Evolutionary conservation across 1,140 invertebrate species (phyloP).

Genomic region (Drosophila nigromelanica): DNA sequence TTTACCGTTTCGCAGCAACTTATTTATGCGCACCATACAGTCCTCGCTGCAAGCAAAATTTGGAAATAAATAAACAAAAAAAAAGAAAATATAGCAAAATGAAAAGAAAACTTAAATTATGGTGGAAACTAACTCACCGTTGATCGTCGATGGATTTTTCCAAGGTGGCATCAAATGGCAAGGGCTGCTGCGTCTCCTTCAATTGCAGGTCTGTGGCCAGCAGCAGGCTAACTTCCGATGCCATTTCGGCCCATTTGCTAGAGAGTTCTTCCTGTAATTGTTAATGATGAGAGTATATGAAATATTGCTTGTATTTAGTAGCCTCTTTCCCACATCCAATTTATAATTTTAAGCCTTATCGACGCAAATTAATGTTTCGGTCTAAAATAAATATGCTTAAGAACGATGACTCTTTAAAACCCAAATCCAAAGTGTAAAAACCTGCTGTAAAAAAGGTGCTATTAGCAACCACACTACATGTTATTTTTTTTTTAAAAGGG

Average conservation of each 20-base stretch:
- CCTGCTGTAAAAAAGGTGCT: too few species aligned
- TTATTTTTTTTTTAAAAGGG: too few species aligned
- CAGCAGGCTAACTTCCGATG: slow-evolving; percentile 89
- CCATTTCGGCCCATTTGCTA: slow-evolving; percentile 89
- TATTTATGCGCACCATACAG: slow-evolving; percentile 94
- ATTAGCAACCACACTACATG: too few species aligned
- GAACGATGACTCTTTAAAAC: too few species aligned
- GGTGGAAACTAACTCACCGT: slow-evolving; percentile 86
- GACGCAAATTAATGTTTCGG: too few species aligned
- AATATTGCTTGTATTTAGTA: too few species aligned
- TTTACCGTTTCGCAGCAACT: slow-evolving; percentile 88
- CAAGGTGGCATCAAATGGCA: slow-evolving; percentile 94
- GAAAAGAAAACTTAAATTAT: neutral
- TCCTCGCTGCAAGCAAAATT: slow-evolving; percentile 87
- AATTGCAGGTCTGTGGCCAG: slow-evolving; percentile 85
- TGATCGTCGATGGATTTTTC: slow-evolving; percentile 94
- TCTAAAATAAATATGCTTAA: too few species aligned
- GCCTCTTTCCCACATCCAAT: too few species aligned
- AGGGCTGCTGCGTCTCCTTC: slow-evolving; percentile 85
- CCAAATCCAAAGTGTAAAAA: too few species aligned
- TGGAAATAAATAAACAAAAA: slow-evolving; percentile 26
- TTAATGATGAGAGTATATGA: neutral
- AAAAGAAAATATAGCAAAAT: too few species aligned
- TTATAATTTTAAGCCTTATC: too few species aligned
- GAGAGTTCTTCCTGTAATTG: slow-evolving; percentile 85